Percentiles rank a stretch among this genome's conserved stretches.
These are phyloP conservation scores for Nerophis ophidion DNA, from an alignment of 2,113 vertebrate species.

Conservation along the genomic window DNA sequence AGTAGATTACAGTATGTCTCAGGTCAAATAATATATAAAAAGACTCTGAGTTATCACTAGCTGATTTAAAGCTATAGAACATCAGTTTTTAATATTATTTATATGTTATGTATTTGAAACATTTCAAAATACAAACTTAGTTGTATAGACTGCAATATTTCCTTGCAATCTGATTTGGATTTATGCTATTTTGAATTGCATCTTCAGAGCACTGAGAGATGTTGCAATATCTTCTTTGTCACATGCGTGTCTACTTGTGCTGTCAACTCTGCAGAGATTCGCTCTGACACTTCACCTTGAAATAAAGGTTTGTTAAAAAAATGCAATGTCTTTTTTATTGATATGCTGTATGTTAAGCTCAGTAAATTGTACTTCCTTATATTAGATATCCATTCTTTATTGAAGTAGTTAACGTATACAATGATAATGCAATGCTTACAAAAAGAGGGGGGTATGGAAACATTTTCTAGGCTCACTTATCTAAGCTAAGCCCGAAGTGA, in stretches of 20 bases:
- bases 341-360: not conserved
- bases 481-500: too few relatives aligned
- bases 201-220: constrained; percentile 68
- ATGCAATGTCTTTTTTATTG: constrained; percentile 11
- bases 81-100: constrained; percentile 30
- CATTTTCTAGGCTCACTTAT: too few relatives aligned
- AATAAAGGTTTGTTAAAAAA: constrained; percentile 78
- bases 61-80: constrained; percentile 46
- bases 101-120: constrained; percentile 55
- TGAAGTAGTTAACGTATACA: too few relatives aligned
- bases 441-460: too few relatives aligned
- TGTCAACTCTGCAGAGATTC: constrained; percentile 65
- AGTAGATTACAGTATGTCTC: constrained; percentile 40
- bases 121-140: constrained; percentile 47
- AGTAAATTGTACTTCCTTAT: not conserved
- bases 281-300: constrained; percentile 77
- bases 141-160: constrained; percentile 70
- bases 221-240: constrained; percentile 63
- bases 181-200: constrained; percentile 53
- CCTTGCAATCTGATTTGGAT: constrained; percentile 63
- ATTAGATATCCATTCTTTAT: too few relatives aligned
- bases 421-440: too few relatives aligned
- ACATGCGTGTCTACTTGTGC: constrained; percentile 71
- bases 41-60: constrained; percentile 30
- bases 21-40: constrained; percentile 46